Percentiles rank a stretch among this genome's conserved stretches.
These are phyloP conservation scores for Narcine bancroftii DNA, from an alignment of 2,113 vertebrate genomes.

Conservation along the genomic window DNA sequence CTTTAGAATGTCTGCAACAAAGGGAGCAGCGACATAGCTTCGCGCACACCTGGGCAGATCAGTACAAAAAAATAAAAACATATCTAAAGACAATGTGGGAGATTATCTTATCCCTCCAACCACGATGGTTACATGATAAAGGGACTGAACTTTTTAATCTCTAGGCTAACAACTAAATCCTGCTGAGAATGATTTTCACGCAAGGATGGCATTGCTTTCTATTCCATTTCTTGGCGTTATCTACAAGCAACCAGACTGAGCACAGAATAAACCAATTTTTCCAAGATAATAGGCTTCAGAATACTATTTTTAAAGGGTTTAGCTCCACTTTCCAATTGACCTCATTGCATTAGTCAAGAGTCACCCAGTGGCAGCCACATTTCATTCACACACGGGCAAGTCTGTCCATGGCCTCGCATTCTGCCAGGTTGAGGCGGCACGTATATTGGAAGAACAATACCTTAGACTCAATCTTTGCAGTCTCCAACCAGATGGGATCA, in stretches of 20 bases:
- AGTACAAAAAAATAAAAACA: neutral
- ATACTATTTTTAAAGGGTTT: neutral
- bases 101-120: neutral
- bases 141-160: neutral
- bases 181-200: neutral
- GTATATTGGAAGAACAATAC: no score
- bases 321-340: neutral
- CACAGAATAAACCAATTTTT: neutral
- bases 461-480: no score
- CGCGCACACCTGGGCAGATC: neutral
- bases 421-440: no score
- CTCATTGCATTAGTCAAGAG: no score
- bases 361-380: no score
- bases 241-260: neutral
- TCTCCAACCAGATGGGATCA: no score
- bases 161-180: neutral
- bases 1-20: conserved; percentile 18
- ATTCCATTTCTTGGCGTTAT: neutral
- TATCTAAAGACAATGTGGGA: neutral
- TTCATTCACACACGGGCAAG: no score
- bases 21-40: neutral
- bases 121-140: neutral
- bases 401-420: no score
- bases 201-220: neutral
- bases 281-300: neutral